These are phyloP conservation scores for Drymodes brunneopygia DNA, from an alignment of 2,113 vertebrate genomes.

Conservation along the genomic window DNA sequence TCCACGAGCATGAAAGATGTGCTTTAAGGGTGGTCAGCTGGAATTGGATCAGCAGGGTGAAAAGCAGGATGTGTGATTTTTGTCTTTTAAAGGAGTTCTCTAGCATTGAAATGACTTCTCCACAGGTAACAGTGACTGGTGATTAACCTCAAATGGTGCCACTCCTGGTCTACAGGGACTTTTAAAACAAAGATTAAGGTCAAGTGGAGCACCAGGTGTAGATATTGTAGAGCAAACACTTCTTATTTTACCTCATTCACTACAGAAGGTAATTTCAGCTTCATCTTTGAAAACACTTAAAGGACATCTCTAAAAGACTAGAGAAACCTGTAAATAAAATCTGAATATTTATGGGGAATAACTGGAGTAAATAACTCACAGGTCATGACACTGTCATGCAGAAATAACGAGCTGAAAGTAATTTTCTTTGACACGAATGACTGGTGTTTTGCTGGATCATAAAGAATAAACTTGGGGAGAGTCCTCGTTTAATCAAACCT, in stretches of 20 bases:
- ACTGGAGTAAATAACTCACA: constrained; percentile 15
- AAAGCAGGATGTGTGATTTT: rapidly evolving
- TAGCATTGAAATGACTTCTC: not conserved
- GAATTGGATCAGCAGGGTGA: not conserved
- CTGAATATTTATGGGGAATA: constrained; percentile 18
- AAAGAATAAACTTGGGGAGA: not conserved
- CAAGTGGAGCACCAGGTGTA: not conserved
- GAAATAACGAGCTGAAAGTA: not conserved
- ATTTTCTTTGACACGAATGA: not conserved
- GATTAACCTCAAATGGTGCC: not conserved
- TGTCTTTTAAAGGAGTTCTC: not conserved
- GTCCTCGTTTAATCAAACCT: not conserved
- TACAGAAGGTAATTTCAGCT: not conserved
- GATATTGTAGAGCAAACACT: not conserved
- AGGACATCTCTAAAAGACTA: not conserved
- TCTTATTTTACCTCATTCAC: not conserved
- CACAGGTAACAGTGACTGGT: not conserved
- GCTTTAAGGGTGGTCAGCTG: not conserved
- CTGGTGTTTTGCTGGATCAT: not conserved
- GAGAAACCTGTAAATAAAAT: constrained; percentile 29
- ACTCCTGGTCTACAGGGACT: not conserved
- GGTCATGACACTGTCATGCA: not conserved
- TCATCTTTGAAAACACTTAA: not conserved
- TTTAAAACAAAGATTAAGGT: not conserved
- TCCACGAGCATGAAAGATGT: not conserved